These are phyloP conservation scores for Eremophila alpestris DNA, from an alignment of 2,797 vertebrate species.

Conservation along the genomic window DNA sequence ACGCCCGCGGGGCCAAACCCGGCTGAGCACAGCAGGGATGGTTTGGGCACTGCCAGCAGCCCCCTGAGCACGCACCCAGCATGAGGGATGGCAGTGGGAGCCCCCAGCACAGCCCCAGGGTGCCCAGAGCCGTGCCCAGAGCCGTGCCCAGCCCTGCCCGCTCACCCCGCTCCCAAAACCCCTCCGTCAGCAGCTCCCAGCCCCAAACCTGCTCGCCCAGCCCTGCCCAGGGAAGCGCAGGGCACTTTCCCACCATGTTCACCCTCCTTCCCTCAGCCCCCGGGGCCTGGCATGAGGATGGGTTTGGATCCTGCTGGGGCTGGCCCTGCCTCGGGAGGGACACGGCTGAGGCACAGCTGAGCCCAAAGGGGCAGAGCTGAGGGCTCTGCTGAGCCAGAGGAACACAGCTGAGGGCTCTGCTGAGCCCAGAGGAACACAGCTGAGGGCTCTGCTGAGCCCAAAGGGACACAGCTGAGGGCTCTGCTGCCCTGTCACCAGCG, in stretches of 20 bases:
- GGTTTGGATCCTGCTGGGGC: neutral
- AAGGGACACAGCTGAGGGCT: neutral
- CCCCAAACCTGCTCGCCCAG: neutral
- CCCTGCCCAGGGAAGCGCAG: neutral
- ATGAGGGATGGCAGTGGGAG: fast-evolving
- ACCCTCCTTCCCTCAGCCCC: neutral
- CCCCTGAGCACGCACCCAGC: fast-evolving
- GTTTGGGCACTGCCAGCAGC: neutral
- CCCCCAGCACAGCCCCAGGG: neutral
- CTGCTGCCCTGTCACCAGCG: fast-evolving
- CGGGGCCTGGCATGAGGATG: fast-evolving
- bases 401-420: neutral
- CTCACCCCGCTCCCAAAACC: neutral
- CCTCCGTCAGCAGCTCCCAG: neutral
- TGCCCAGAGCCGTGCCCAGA: neutral
- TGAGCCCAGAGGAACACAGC: neutral
- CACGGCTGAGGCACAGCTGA: neutral
- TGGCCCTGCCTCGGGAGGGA: neutral
- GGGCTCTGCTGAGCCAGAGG: neutral
- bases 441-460: neutral
- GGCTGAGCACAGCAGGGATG: fast-evolving
- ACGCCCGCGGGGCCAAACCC: neutral
- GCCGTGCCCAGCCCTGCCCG: neutral
- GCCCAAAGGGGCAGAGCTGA: neutral
- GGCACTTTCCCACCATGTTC: neutral